phyloP scores from a whole-genome alignment of 2,113 vertebrate genomes.

The Diadophis punctatus region DNA sequence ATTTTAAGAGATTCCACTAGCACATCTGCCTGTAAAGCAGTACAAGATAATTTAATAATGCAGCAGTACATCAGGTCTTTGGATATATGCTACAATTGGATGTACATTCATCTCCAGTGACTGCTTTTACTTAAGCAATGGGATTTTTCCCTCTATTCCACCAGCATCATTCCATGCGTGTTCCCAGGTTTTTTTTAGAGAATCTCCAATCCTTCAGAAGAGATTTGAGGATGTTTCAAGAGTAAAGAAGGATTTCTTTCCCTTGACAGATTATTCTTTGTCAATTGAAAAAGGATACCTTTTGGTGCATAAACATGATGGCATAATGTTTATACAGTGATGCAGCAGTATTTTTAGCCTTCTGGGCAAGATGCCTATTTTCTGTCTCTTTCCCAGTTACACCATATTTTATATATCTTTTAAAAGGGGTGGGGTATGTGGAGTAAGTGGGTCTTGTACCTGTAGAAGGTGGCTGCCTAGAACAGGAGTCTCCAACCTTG shows the following conservation, averaged over 20 bases:
- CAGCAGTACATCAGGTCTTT: neutral
- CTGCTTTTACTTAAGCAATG: neutral
- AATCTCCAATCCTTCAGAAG: neutral
- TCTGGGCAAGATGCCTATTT: neutral
- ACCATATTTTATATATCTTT: neutral
- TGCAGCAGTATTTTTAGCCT: neutral
- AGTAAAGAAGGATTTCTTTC: neutral
- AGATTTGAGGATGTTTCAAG: neutral
- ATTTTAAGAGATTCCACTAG: neutral
- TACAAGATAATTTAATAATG: neutral
- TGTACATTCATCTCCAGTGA: neutral
- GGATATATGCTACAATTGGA: neutral
- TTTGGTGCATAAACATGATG: neutral
- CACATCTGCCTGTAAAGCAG: neutral
- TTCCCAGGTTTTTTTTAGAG: neutral
- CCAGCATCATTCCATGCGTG: neutral
- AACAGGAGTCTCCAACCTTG: no score
- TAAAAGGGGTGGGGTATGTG: neutral
- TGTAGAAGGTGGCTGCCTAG: neutral
- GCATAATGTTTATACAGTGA: neutral
- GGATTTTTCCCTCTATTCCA: neutral
- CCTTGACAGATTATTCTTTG: neutral
- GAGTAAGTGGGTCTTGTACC: neutral
- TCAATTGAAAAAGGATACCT: neutral
- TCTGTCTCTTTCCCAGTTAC: neutral